phyloP scores from a whole-genome alignment of 1,140 invertebrate genomes.

The Brachionus rotundiformis region DNA sequence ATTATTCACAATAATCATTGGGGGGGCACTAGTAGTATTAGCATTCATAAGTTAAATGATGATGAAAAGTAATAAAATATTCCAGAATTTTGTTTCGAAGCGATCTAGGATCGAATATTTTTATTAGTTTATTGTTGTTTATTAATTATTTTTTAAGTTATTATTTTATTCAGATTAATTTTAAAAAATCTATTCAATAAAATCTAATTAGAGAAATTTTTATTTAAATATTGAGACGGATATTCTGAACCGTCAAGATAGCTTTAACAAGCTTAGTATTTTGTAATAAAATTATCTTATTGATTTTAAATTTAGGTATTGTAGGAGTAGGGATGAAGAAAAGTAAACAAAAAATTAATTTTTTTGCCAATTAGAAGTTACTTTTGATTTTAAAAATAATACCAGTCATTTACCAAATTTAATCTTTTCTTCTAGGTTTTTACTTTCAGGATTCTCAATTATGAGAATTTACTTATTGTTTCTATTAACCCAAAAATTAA shows the following conservation, averaged over 20 bases:
- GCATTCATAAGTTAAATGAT: neutral
- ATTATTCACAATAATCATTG: constrained; percentile 28
- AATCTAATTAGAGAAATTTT: neutral
- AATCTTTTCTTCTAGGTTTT: too few relatives aligned
- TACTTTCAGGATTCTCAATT: too few relatives aligned
- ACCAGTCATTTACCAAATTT: too few relatives aligned
- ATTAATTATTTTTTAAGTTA: neutral
- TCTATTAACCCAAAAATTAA: too few relatives aligned
- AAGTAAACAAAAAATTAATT: neutral
- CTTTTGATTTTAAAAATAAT: too few relatives aligned
- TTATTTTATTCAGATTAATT: constrained; percentile 11
- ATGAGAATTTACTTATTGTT: too few relatives aligned
- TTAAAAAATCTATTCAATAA: constrained; percentile 1
- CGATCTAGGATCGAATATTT: neutral
- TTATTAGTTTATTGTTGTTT: constrained; percentile 16
- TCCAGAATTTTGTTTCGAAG: neutral
- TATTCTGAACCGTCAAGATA: constrained; percentile 20
- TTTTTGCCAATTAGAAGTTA: too few relatives aligned
- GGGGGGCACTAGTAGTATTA: neutral
- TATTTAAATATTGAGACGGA: neutral
- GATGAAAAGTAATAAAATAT: neutral
- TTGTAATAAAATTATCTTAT: too few relatives aligned
- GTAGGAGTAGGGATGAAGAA: neutral
- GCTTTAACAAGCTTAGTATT: neutral
- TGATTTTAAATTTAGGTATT: neutral